Evolutionary conservation across 1,140 invertebrate species (phyloP).

Genomic region (Lutraria rhynchaena): DNA sequence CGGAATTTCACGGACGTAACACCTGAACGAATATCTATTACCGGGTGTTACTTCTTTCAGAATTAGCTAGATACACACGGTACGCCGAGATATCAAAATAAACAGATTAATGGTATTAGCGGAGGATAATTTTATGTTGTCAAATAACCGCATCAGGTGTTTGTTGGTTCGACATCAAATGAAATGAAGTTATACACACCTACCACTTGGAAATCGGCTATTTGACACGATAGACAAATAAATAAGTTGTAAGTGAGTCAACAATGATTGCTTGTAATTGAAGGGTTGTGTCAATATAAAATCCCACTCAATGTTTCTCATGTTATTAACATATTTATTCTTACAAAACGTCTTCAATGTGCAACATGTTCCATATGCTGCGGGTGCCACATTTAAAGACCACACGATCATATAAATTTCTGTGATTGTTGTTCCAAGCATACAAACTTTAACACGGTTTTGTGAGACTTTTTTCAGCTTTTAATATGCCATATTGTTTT

Average conservation of each 20-base stretch:
- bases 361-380: conserved; percentile 12
- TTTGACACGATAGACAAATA: conserved; percentile 26
- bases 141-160: conserved; percentile 38
- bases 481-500: too few species aligned
- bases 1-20: too few species aligned
- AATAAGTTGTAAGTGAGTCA: conserved; percentile 32
- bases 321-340: conserved; percentile 16
- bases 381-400: too few species aligned
- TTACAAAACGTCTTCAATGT: conserved; percentile 10
- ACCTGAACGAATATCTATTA: too few species aligned
- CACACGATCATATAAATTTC: not conserved
- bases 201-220: not conserved
- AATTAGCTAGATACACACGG: conserved; percentile 31
- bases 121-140: conserved; percentile 47
- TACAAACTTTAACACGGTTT: too few species aligned
- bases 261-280: conserved; percentile 43
- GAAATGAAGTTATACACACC: not conserved
- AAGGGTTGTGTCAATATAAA: conserved; percentile 40
- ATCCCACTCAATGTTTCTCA: conserved; percentile 1
- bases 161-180: conserved; percentile 18
- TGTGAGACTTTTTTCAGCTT: too few species aligned
- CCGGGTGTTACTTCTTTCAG: not conserved
- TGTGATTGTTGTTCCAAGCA: not conserved
- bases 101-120: conserved; percentile 49
- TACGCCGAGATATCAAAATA: conserved; percentile 34